Percentiles rank a stretch among this genome's conserved stretches.
Conservation (phyloP, 2,113 vertebrate genomes). For the Brachirus orientalis region DNA sequence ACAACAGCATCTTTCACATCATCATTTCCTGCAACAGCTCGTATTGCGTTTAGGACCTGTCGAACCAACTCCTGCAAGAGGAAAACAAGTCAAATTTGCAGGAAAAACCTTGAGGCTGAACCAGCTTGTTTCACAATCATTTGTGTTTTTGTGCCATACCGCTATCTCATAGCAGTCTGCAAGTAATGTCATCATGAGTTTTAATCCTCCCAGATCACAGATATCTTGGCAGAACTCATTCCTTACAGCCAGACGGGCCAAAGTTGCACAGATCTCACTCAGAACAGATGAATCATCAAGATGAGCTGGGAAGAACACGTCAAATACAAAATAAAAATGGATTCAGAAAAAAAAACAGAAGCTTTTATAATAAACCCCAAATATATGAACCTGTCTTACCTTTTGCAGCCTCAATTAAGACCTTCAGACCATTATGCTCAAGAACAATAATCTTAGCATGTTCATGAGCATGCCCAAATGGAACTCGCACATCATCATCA, state of each 20-base stretch:
- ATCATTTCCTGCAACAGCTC: conserved; percentile 92
- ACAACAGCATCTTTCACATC: conserved; percentile 93
- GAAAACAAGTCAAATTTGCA: not conserved
- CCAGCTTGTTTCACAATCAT: not conserved
- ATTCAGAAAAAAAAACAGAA: not conserved
- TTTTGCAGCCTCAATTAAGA: conserved; percentile 90
- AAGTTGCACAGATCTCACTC: conserved; percentile 90
- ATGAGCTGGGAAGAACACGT: conserved; percentile 80
- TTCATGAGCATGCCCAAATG: conserved; percentile 92
- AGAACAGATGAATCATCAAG: conserved; percentile 80
- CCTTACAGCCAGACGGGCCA: conserved; percentile 90
- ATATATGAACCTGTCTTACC: conserved; percentile 73
- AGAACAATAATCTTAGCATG: conserved; percentile 93
- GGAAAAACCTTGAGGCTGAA: not conserved
- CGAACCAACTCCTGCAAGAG: conserved; percentile 87
- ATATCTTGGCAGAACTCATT: conserved; percentile 98
- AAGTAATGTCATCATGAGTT: conserved; percentile 87
- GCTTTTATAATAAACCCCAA: not conserved
- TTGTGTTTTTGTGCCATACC: conserved; percentile 70
- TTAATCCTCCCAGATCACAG: conserved; percentile 91
- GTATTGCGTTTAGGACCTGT: conserved; percentile 87
- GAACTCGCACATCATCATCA: conserved; percentile 92
- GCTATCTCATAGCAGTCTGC: conserved; percentile 87
- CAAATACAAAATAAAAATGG: not conserved
- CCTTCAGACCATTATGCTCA: conserved; percentile 87